Base-by-base conservation (phyloP, 1,140 invertebrate genomes). In the Bursaphelenchus mucronatus region DNA sequence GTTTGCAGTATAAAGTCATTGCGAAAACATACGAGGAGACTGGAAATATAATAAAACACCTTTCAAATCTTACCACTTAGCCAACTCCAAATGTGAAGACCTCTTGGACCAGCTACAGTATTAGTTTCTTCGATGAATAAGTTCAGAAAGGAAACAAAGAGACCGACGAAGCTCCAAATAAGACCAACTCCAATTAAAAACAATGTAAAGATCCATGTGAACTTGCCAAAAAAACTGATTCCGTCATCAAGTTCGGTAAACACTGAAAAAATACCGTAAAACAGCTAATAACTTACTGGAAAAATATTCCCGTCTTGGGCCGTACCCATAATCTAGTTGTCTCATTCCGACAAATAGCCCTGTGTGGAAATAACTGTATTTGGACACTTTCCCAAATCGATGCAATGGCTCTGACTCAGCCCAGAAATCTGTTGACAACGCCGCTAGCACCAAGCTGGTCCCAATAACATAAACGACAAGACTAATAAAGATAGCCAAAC, bases 351-450 rank as follows among this genome's bases (percentile, higher is more conserved):
- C 51, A 62, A 72, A 72, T 19, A 72, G 66, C 9, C 70, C 70
- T 44, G 64, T 69, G 46, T 74, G 63, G 21, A 72, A 56, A 53
- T 49, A 51, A 44, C 45, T 64, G 19, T 41, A 51, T 17, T 44
- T 30, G 9, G 65, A 63, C 10, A 6, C 40, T 61, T 52, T 55
- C 15, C 70, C 70, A 63, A 74, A 69, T 8, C 71, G 41, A 10
- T 58, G 46, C 39, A 72, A 59, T 40, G 50, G 21, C 41, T 63
- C 44, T 15, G 61, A 45, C 15, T 46, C 46, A 8, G 74, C 52
- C 70, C 70, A 72, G 57, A 63, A 74, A 50, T 72, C 70, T 30
- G 71, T 72, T 43, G 58, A 39, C 17, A 73, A n/a, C 3, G 71
- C 61, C 39, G 64, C 56, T 50, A 64, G 40, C 15, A 61, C 63